Percentiles rank a stretch among this genome's conserved stretches.
Conservation (phyloP, 2,113 vertebrate species). For the Menura novaehollandiae region DNA sequence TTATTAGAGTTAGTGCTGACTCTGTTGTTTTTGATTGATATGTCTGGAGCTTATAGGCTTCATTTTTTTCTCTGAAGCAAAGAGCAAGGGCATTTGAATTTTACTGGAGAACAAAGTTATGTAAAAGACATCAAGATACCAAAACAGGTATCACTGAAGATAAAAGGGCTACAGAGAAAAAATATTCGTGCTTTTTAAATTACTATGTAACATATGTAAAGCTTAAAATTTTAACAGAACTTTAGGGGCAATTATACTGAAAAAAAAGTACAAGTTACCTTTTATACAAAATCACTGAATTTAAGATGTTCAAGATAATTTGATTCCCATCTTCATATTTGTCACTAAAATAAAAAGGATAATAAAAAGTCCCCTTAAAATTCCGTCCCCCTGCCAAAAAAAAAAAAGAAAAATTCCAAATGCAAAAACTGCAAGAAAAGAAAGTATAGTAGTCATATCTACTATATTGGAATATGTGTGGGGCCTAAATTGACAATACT, state of each 20-base stretch:
- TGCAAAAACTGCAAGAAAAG: background rate
- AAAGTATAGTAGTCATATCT: background rate
- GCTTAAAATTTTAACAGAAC: background rate
- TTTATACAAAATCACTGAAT: background rate
- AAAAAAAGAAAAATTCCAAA: background rate
- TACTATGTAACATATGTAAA: background rate
- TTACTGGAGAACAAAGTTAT: constrained; percentile 50
- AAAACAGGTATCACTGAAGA: background rate
- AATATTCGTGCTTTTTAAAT: background rate
- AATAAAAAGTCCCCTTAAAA: background rate
- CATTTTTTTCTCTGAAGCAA: constrained; percentile 18
- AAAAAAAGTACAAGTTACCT: background rate
- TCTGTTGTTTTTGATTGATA: constrained; percentile 79
- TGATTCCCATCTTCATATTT: background rate
- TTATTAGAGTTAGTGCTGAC: constrained; percentile 77
- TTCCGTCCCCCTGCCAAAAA: background rate
- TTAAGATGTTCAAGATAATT: background rate
- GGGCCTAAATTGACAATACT: background rate
- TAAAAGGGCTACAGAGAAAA: background rate
- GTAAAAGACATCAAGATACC: constrained; percentile 26
- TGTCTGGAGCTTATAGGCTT: constrained; percentile 38
- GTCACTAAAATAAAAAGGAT: background rate
- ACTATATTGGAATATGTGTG: background rate
- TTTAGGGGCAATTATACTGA: background rate
- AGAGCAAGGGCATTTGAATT: constrained; percentile 67